Conservation (phyloP, 64 coral and sea anemone species). For the Porites lutea region DNA sequence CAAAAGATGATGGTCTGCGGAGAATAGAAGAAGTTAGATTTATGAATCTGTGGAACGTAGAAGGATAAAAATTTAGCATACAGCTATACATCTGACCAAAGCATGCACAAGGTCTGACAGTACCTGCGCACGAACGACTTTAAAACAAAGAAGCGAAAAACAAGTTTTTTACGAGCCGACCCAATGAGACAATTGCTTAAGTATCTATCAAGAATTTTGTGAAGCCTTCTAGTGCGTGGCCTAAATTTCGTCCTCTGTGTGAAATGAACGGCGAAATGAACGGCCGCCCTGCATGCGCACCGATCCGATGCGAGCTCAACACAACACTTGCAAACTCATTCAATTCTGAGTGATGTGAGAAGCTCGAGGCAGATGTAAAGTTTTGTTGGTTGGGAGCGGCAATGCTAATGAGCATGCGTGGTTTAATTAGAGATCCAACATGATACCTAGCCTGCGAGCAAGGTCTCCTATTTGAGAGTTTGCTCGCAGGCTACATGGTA, state of each 20-base stretch:
- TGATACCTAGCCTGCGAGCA: constrained; percentile 1
- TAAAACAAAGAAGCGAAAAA: constrained; percentile 78
- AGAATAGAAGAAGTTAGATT: constrained; percentile 60
- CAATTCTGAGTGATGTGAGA: constrained; percentile 64
- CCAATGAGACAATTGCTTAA: constrained; percentile 62
- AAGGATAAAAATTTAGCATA: constrained; percentile 30
- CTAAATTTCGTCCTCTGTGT: constrained; percentile 53
- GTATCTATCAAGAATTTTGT: constrained; percentile 81
- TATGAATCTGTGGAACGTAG: constrained; percentile 20
- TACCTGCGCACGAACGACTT: constrained; percentile 89
- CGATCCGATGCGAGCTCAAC: constrained; percentile 39
- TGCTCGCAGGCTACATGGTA: not conserved
- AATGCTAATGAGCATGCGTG: constrained; percentile 85
- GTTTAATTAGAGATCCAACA: constrained; percentile 86
- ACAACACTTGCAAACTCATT: constrained; percentile 63
- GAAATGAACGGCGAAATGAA: constrained; percentile 72
- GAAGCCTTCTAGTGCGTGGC: constrained; percentile 43
- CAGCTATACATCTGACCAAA: constrained; percentile 89
- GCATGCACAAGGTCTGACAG: constrained; percentile 64
- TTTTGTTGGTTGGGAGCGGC: constrained; percentile 75
- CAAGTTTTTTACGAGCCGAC: constrained; percentile 75
- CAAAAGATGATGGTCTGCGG: constrained; percentile 55
- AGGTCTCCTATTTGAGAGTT: no score
- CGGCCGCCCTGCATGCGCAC: constrained; percentile 3
- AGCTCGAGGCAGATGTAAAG: constrained; percentile 84